Evolutionary conservation across 2,797 vertebrate genomes (phyloP), one percentile per base, ranked within the genome.

Genomic region (Aulostomus chinensis): DNA sequence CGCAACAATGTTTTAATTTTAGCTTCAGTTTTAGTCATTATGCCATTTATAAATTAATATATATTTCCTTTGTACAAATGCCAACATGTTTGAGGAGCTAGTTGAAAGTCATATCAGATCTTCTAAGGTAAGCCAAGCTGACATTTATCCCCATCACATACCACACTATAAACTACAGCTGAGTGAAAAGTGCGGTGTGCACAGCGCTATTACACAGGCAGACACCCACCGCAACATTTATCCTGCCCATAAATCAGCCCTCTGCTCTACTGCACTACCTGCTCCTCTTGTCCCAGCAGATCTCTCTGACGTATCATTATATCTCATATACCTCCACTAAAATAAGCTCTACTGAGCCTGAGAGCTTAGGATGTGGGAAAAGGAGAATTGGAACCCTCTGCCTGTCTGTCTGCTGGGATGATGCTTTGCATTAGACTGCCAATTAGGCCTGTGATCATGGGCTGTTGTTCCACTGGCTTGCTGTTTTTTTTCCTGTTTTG

Each of bases 161-260:
- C 86, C 80, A 76, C 65, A 58, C 80, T 75, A 85, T 88, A 83
- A 85, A 88, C 86, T 86, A 77, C 78, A 84, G 83, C 80, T 75
- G 79, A 82, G 82, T 55, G 78, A 82, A n/a, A 76, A 79, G 80
- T 80, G 76, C 58, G 68, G 59, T 61, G 80, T 78, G 80, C 69
- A 68, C 70, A 80, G 70, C 75, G 77, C 81, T 80, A 81, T 87
- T 86, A 87, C 81, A 84, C 75, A 81, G 72, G 76, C 82, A 84
- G 83, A 86, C 85, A 86, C 80, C 83, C 80, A 86, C 76, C 83
- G 81, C 84, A 84, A 87, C 79, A 84, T 87, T 86, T 87, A 85
- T 86, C 85, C 85, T 66, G 76, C 75, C 76, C 77, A 83, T 89
- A 85, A 88, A 89, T 87, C 84, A 88, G 84, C 77, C 78, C 78